These are phyloP conservation scores for Pangasius sanitwongsei DNA, from an alignment of 2,797 vertebrate species.

Conservation along the genomic window DNA sequence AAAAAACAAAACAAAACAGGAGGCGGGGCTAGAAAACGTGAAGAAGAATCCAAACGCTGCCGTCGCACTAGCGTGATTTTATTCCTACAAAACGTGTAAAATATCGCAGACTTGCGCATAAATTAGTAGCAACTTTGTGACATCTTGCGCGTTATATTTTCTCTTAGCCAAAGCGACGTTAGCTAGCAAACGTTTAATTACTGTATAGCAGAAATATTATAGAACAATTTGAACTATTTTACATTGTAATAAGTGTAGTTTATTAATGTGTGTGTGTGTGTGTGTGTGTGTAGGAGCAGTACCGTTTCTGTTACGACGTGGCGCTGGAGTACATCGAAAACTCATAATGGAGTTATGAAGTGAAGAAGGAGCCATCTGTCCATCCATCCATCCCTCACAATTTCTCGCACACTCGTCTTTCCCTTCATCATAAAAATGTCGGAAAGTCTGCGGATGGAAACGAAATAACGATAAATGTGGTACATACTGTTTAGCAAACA, in stretches of 20 bases:
- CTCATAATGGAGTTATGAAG: slow-evolving; percentile 79
- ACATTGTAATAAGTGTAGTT: background rate
- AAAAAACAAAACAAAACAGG: too few relatives aligned
- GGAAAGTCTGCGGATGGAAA: background rate
- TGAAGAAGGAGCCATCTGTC: slow-evolving; percentile 40
- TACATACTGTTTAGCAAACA: background rate
- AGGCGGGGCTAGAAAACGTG: too few relatives aligned
- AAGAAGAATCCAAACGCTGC: too few relatives aligned
- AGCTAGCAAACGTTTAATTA: too few relatives aligned
- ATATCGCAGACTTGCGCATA: background rate
- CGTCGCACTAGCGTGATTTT: too few relatives aligned
- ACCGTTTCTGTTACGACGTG: slow-evolving; percentile 97
- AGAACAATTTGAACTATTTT: too few relatives aligned
- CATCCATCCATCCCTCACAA: background rate
- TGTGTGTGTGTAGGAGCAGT: slow-evolving; percentile 84
- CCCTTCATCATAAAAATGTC: too few relatives aligned
- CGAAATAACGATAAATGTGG: background rate
- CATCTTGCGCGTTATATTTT: too few relatives aligned
- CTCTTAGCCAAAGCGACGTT: too few relatives aligned
- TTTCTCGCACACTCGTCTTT: slow-evolving; percentile 9
- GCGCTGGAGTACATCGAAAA: slow-evolving; percentile 94
- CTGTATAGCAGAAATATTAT: background rate
- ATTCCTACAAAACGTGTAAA: background rate
- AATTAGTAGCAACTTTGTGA: too few relatives aligned
- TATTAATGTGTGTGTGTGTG: background rate